Base-by-base conservation (phyloP, 2,113 vertebrate genomes). In the Alethe castanea region DNA sequence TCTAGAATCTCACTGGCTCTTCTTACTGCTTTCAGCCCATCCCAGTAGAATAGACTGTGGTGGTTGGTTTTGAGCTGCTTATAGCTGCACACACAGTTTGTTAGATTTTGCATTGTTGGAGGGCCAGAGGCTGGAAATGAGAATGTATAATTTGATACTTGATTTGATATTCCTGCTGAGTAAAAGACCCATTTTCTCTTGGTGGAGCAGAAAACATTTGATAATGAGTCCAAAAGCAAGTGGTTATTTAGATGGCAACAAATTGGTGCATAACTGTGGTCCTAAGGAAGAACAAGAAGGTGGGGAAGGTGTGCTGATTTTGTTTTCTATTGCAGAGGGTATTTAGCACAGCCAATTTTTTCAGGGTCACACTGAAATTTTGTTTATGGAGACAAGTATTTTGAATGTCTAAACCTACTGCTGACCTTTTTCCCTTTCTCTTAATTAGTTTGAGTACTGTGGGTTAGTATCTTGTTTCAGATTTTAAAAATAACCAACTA, bases 91-190 rank as follows among this genome's bases (percentile, higher is more conserved):
- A 12, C 3, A 4, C 12, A 12, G 6, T 70, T 80, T 24, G 35
- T 45, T 81, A 45, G 42, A 56, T 73, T 59, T 86, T 62, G 20
- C 35, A 15, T 52, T 28, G 2, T 48, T 83, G 29, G 42, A 81
- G 44, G 53, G 50, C 31, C 45, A 71, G n/a, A 71, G 64, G 24
- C 57, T 82, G 66, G 22, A 79, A 67, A 44, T 15, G 13, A 19
- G 18, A 28, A 8, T 0, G 0, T 52, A 6, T 44, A 29, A 52
- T 81, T 52, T 74, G 44, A 4, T 47, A 35, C 14, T 66, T 28
- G 25, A 42, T 81, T 66, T 85, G 1, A 33, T 76, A 42, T 14
- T 80, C 50, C 9, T 67, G 44, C 53, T 74, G 40, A 79, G n/a
- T 81, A 48, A 56, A 87, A 88, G 15, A 24, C 0, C 1, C 11